Base-by-base conservation (phyloP, 2,113 vertebrate genomes). In the Rattus rattus region DNA sequence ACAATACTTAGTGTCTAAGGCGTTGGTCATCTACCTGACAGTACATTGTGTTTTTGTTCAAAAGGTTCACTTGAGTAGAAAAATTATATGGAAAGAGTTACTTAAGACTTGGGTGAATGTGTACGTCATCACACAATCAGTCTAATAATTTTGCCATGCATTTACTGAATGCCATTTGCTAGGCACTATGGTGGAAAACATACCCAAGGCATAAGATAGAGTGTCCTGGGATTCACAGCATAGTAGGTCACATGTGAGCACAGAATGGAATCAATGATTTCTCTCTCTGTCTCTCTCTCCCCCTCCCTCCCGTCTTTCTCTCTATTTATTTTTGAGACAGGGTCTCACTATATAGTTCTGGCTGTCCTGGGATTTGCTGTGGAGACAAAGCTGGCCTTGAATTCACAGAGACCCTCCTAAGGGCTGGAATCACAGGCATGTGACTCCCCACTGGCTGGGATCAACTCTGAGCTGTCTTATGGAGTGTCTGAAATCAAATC, bases 11-110 rank as follows among this genome's bases (percentile, higher is more conserved):
- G 39, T 88, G 72, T 92, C 63, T 28, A 92, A 67, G 43, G 52
- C 79, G 47, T 65, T 94, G 54, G 52, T 43, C 93, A 83, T 89
- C 61, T 33, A 88, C 69, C 84, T 89, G 94, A 54, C 28, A 81
- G 33, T 52, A 75, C 39, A 81, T 26, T 63, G 26, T 59, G 28
- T 88, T 94, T 95, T 93, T 80, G 93, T 69, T 90, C 86, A 59
- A 95, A 96, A 90, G 56, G 14, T 22, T 28, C 16, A 90, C 36
- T n/a, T 90, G 76, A 96, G 89, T 26, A 93, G 77, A 86, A 96
- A 95, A 92, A 90, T 61, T 69, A 39, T 43, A 11, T 12, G n/a
- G n/a, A 73, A 22, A 73, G n/a, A 75, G 72, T 22, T 90, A 52
- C 28, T 88, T 91, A 96, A 95, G 88, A 95, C 16, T 63, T 63